Conservation (phyloP, 23 tunicate genomes). For the Ciona savignyi region DNA sequence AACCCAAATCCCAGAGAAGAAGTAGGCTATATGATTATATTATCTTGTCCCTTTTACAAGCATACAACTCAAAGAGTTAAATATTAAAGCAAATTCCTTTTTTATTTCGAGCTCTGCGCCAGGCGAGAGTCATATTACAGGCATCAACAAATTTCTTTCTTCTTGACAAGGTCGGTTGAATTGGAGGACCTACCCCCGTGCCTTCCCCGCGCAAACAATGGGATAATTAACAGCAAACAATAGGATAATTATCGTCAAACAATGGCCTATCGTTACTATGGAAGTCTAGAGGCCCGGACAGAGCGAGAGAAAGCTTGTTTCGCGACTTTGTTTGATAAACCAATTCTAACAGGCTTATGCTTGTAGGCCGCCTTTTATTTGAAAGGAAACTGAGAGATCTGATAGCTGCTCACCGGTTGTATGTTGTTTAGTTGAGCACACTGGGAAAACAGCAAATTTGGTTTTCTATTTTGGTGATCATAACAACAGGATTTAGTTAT, state of each 20-base stretch:
- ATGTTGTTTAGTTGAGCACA: not conserved
- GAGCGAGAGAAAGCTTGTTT: not conserved
- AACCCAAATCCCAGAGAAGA: too few relatives aligned
- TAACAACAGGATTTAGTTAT: too few relatives aligned
- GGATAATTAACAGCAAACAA: constrained; percentile 1
- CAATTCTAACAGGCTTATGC: not conserved
- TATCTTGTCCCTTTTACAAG: too few relatives aligned
- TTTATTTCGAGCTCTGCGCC: not conserved
- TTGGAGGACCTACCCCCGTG: constrained; percentile 20
- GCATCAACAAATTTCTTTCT: constrained; percentile 23
- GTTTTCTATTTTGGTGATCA: too few relatives aligned
- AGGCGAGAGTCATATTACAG: not conserved
- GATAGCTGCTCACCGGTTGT: not conserved
- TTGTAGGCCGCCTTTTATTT: not conserved
- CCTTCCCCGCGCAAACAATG: constrained; percentile 3
- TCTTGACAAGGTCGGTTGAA: constrained; percentile 46
- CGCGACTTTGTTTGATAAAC: not conserved
- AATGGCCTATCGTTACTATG: not conserved
- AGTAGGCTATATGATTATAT: too few relatives aligned
- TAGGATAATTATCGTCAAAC: not conserved
- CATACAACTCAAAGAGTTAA: too few relatives aligned
- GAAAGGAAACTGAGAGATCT: not conserved
- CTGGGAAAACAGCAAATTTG: too few relatives aligned
- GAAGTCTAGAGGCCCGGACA: not conserved
- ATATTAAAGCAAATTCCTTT: too few relatives aligned